These are phyloP conservation scores for Dynastes grantii DNA, from an alignment of 2,888 invertebrate genomes.

Conservation along the genomic window DNA sequence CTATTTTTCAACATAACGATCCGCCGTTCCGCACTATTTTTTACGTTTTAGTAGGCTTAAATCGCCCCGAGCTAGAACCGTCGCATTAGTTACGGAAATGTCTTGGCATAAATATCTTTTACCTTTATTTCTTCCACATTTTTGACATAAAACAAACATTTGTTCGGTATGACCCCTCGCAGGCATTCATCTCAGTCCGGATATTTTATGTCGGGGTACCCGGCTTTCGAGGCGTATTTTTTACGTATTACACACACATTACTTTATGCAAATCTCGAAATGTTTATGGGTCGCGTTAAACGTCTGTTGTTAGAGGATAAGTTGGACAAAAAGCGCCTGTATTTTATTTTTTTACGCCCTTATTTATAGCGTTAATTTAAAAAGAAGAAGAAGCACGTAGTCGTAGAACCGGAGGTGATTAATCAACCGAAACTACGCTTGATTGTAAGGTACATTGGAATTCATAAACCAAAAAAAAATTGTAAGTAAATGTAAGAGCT, in stretches of 20 bases:
- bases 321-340: slow-evolving; percentile 24
- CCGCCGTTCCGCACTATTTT: slow-evolving; percentile 39
- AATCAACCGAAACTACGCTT: too few species aligned
- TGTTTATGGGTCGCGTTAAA: slow-evolving; percentile 33
- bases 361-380: slow-evolving; percentile 1
- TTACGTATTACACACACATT: slow-evolving; percentile 42
- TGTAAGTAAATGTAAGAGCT: too few species aligned
- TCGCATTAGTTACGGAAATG: slow-evolving; percentile 47
- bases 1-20: slow-evolving; percentile 43
- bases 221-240: slow-evolving; percentile 32
- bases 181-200: slow-evolving; percentile 44
- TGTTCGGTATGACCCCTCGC: slow-evolving; percentile 43
- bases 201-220: slow-evolving; percentile 37
- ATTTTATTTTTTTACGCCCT: not conserved
- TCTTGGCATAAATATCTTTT: slow-evolving; percentile 46
- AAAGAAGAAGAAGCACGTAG: not conserved
- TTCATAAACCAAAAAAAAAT: too few species aligned
- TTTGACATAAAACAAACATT: slow-evolving; percentile 47
- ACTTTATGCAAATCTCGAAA: slow-evolving; percentile 44
- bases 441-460: too few species aligned
- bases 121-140: slow-evolving; percentile 48
- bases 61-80: slow-evolving; percentile 43
- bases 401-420: not conserved
- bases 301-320: slow-evolving; percentile 33
- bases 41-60: slow-evolving; percentile 48